Percentiles rank a stretch among this genome's conserved stretches.
Evolutionary conservation across 35 echinoderm and acorn worm genomes (phyloP).

Genomic region (Hemicentrotus pulcherrimus): DNA sequence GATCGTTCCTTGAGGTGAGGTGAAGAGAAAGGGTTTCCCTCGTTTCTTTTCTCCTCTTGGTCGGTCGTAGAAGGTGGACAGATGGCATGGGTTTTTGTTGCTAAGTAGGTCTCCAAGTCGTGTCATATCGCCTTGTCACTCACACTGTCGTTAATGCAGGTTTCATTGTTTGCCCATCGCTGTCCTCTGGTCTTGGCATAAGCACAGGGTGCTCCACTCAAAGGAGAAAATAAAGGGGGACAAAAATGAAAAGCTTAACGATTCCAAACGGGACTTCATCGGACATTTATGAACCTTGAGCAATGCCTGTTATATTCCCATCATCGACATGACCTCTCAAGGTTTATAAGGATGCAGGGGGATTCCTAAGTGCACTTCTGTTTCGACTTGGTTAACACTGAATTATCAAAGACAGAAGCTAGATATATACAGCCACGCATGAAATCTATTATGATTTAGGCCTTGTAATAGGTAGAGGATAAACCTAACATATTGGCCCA

Average conservation of each 20-base stretch:
- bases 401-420: not conserved
- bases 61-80: not conserved
- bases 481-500: not conserved
- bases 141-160: not conserved
- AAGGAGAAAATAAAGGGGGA: not conserved
- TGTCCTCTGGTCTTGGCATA: not conserved
- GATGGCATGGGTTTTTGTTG: not conserved
- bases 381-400: not conserved
- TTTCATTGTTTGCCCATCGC: not conserved
- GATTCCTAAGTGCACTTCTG: not conserved
- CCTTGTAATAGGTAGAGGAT: not conserved
- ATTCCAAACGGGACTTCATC: not conserved
- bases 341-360: not conserved
- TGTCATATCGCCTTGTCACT: constrained; percentile 16
- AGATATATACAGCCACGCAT: not conserved
- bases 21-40: not conserved
- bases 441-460: not conserved
- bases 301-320: not conserved
- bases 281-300: not conserved
- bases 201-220: not conserved
- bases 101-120: constrained; percentile 8
- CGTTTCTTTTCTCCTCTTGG: not conserved
- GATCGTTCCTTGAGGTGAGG: not conserved
- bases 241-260: not conserved
- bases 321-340: not conserved